These are phyloP conservation scores for Lithobates sylvaticus DNA, from an alignment of 2,797 vertebrate genomes.

Conservation along the genomic window DNA sequence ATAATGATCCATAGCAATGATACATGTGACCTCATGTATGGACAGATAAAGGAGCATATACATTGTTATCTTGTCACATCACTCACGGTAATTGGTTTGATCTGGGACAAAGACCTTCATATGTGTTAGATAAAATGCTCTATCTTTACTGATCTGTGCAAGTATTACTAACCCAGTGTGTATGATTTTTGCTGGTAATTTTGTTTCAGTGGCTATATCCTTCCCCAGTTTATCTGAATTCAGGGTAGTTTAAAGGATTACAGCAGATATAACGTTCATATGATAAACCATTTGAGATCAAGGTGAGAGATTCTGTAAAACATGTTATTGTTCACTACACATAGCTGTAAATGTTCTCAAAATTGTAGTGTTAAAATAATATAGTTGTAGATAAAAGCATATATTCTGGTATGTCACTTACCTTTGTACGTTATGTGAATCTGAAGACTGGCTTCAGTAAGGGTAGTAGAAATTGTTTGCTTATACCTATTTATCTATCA, in stretches of 20 bases:
- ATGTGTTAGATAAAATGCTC: background rate
- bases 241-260: background rate
- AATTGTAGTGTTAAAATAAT: conserved; percentile 2
- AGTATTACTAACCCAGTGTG: background rate
- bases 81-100: conserved; percentile 15
- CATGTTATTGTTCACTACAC: background rate
- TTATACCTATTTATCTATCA: too few relatives aligned
- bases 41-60: background rate
- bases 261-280: background rate
- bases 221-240: background rate
- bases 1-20: background rate
- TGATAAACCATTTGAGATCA: conserved; percentile 12
- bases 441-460: too few relatives aligned
- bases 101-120: conserved; percentile 16
- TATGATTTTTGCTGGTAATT: conserved; percentile 4
- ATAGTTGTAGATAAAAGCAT: background rate
- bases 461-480: too few relatives aligned
- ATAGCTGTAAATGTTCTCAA: conserved; percentile 23
- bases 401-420: background rate
- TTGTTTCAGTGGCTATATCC: background rate
- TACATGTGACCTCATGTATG: conserved; percentile 11
- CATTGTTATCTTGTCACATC: conserved; percentile 33
- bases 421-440: too few relatives aligned
- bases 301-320: background rate
- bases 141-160: conserved; percentile 7